Percentiles rank a stretch among this genome's conserved stretches.
phyloP scores from a whole-genome alignment of 92 coral and sea anemone genomes.

The Hydrozoanthus gracilis region DNA sequence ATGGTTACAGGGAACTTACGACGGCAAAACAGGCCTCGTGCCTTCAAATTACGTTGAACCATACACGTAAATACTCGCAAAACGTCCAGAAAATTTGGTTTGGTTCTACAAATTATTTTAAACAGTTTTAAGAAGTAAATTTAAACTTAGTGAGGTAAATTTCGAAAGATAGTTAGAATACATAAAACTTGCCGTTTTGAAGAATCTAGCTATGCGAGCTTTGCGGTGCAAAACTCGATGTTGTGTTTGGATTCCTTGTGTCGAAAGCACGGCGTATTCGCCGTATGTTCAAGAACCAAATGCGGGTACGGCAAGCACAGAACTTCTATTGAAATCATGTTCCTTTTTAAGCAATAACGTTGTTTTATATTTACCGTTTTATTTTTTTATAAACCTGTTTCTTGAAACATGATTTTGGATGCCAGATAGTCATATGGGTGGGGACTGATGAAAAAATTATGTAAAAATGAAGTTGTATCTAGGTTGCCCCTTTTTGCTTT shows the following conservation, averaged over 20 bases:
- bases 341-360: background rate
- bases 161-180: background rate
- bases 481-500: background rate
- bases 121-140: conserved; percentile 9
- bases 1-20: conserved; percentile 96
- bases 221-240: conserved; percentile 17
- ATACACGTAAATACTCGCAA: conserved; percentile 48
- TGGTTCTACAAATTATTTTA: conserved; percentile 47
- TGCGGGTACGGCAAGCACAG: background rate
- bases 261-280: background rate
- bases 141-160: conserved; percentile 12
- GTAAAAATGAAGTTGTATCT: background rate
- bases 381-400: background rate
- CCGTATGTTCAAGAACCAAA: background rate
- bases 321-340: background rate
- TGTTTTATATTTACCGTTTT: background rate
- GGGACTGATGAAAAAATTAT: background rate
- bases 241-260: background rate
- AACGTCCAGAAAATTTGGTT: conserved; percentile 43
- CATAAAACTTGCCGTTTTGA: background rate
- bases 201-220: background rate
- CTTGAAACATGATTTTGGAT: background rate
- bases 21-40: conserved; percentile 93
- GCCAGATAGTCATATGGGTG: background rate
- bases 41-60: conserved; percentile 95